A percentile compares a stretch with the other conserved stretches of the same genome.
Conservation (phyloP, 2,797 vertebrate genomes). For the Adelosebastes latens region DNA sequence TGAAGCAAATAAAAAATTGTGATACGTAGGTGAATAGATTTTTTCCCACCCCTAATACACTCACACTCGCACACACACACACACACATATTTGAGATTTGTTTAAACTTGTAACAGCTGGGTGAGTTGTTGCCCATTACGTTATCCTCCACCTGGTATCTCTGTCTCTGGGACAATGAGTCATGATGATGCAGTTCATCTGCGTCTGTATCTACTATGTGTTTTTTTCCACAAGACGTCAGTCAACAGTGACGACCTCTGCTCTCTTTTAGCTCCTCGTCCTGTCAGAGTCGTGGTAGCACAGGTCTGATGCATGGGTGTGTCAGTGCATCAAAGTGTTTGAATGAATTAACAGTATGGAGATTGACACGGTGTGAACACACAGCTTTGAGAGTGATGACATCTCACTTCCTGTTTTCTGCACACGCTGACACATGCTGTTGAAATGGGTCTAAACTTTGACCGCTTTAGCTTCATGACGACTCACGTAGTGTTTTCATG, state of each 20-base stretch:
- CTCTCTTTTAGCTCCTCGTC: constrained; percentile 74
- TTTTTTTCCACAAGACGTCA: background rate
- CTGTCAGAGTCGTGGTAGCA: constrained; percentile 64
- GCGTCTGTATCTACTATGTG: background rate
- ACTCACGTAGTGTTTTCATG: constrained; percentile 37
- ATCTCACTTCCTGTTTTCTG: constrained; percentile 50
- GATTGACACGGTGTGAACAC: constrained; percentile 38
- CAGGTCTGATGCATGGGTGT: constrained; percentile 81
- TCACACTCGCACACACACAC: background rate
- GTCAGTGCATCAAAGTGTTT: constrained; percentile 50
- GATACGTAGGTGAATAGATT: too few species aligned
- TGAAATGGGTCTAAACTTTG: constrained; percentile 45
- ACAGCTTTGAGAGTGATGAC: constrained; percentile 41
- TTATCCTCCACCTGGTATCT: background rate
- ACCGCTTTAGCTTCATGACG: constrained; percentile 20
- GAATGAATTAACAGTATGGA: constrained; percentile 50
- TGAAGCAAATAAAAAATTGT: too few species aligned
- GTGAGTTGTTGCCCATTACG: background rate
- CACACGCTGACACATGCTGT: constrained; percentile 42
- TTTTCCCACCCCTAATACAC: background rate
- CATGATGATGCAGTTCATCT: background rate
- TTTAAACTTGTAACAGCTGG: background rate
- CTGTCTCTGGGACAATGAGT: background rate
- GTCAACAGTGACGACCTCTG: constrained; percentile 50
- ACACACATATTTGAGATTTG: background rate